A percentile compares a stretch with the other conserved stretches of the same genome.
Conservation (phyloP, 2,113 vertebrate species). For the Myrmecobius fasciatus region DNA sequence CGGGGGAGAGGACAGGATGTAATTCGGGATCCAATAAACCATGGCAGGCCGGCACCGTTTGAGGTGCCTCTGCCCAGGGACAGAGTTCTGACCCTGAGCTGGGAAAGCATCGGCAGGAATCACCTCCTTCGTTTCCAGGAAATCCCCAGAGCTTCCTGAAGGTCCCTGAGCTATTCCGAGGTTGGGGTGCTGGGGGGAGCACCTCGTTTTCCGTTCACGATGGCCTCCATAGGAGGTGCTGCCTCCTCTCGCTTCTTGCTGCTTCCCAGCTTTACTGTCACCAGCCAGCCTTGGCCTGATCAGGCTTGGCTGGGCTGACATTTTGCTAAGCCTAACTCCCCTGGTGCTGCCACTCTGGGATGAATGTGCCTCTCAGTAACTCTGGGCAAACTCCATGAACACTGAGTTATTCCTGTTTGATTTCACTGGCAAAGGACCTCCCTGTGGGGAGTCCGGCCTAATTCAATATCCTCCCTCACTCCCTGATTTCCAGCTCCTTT, state of each 20-base stretch:
- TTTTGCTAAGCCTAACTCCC: slow-evolving; percentile 39
- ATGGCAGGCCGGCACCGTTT: neutral
- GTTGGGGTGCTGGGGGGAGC: neutral
- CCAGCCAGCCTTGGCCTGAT: slow-evolving; percentile 49
- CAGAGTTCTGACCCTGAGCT: neutral
- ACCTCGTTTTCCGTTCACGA: neutral
- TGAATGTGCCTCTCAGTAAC: slow-evolving; percentile 53
- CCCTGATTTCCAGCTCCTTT: slow-evolving; percentile 67
- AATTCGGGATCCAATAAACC: neutral
- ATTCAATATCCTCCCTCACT: slow-evolving; percentile 51
- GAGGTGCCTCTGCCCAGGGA: neutral
- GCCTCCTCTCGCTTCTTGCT: neutral
- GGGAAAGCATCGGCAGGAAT: neutral
- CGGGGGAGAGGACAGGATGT: slow-evolving; percentile 45
- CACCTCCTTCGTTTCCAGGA: slow-evolving; percentile 24
- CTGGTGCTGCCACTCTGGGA: slow-evolving; percentile 23
- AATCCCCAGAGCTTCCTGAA: neutral
- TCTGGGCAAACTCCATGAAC: slow-evolving; percentile 49
- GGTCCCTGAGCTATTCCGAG: neutral
- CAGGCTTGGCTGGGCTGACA: slow-evolving; percentile 40
- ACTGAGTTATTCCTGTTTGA: slow-evolving; percentile 48
- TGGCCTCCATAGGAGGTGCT: slow-evolving; percentile 13
- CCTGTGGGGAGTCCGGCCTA: slow-evolving; percentile 43
- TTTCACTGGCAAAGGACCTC: slow-evolving; percentile 53
- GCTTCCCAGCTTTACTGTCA: slow-evolving; percentile 26